Conservation (phyloP, 2,888 invertebrate genomes). For the Epinotia ramella region DNA sequence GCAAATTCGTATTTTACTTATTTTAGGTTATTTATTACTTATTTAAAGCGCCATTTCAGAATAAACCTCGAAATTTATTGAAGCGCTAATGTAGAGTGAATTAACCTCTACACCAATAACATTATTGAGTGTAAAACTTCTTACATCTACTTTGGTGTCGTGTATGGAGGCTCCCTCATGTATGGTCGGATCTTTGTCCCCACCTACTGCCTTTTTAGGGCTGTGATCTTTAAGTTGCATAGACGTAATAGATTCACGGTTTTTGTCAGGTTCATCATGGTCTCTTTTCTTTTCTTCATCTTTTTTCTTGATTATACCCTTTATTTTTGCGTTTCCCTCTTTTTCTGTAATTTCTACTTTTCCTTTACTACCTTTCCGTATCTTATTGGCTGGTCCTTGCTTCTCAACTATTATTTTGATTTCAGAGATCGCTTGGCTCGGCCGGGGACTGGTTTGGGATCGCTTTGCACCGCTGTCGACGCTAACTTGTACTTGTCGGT, state of each 20-base stretch:
- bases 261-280: background rate
- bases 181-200: background rate
- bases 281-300: background rate
- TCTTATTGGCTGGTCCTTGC: background rate
- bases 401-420: slow-evolving; percentile 11
- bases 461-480: background rate
- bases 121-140: background rate
- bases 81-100: too few relatives aligned
- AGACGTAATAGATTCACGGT: background rate
- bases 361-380: background rate
- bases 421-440: slow-evolving; percentile 24
- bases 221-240: background rate
- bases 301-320: background rate
- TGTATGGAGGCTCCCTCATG: slow-evolving; percentile 4
- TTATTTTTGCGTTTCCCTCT: background rate
- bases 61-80: too few relatives aligned
- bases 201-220: background rate
- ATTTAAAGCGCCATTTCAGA: too few relatives aligned
- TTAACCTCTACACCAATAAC: background rate
- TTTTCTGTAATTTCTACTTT: background rate
- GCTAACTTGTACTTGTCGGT: slow-evolving; percentile 32
- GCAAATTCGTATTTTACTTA: background rate
- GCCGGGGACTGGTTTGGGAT: background rate
- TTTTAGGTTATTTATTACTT: too few relatives aligned
- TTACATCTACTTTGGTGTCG: slow-evolving; percentile 5